phyloP scores from a whole-genome alignment of 2,888 invertebrate genomes.

The Drosophila borborema region DNA sequence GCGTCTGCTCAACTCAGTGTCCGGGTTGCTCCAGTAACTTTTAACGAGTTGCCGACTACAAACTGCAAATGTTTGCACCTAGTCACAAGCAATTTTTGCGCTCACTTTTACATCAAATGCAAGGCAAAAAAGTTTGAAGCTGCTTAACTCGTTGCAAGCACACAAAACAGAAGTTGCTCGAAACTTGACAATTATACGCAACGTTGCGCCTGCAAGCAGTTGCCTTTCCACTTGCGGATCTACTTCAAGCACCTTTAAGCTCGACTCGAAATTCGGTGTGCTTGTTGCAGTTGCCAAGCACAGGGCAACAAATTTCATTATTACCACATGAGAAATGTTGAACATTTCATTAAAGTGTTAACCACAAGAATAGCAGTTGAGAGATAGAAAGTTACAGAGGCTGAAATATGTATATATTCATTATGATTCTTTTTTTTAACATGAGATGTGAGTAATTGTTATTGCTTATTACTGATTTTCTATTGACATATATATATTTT shows the following conservation, averaged over 20 bases:
- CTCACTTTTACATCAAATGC: slow-evolving; percentile 54
- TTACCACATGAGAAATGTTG: slow-evolving; percentile 70
- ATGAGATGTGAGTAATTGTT: neutral
- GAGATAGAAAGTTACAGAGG: neutral
- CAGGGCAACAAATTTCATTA: slow-evolving; percentile 71
- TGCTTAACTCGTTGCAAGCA: slow-evolving; percentile 49
- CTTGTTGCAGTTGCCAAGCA: neutral
- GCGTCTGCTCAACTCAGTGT: slow-evolving; percentile 6
- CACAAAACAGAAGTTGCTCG: slow-evolving; percentile 34
- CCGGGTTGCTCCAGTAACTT: slow-evolving; percentile 53
- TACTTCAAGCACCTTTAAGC: slow-evolving; percentile 28
- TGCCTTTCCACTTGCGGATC: slow-evolving; percentile 1
- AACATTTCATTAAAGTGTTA: slow-evolving; percentile 69
- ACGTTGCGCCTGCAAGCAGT: slow-evolving; percentile 38
- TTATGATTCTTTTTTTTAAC: neutral
- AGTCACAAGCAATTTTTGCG: slow-evolving; percentile 57
- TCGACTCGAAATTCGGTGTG: slow-evolving; percentile 7
- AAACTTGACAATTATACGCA: slow-evolving; percentile 56
- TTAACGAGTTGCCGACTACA: slow-evolving; percentile 65
- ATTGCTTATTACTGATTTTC: too few relatives aligned
- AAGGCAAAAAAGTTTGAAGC: slow-evolving; percentile 44
- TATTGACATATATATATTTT: neutral
- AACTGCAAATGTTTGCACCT: slow-evolving; percentile 59
- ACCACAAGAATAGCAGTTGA: neutral
- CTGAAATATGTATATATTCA: neutral